Evolutionary conservation across 2,888 invertebrate species (phyloP), one percentile per base, ranked within the genome.

Genomic region (Iselma pallidipennis): DNA sequence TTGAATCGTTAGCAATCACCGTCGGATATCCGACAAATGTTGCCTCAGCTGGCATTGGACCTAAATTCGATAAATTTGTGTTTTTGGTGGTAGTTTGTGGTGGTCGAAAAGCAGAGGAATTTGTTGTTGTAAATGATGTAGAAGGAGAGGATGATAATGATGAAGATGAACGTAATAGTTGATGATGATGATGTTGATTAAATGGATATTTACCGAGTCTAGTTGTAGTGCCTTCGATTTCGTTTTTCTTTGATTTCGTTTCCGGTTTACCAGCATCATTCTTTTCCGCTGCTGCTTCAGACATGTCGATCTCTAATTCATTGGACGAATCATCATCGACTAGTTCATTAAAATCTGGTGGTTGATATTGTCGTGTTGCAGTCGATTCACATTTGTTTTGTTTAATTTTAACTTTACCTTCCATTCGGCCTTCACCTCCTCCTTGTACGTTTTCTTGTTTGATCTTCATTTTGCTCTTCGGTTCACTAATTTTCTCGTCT

Each of bases 101-200:
- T 9, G 92, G 92, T 74, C 92, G 89, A 77, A 94, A 93, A 1
- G 93, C 92, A 0, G 93, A 92, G 54, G 89, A 88, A 90, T 91
- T 9, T 73, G 74, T 2, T 63, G 57, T 61, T 65, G 63, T 58
- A 71, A 66, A 49, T 71, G 64, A 45, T 25, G 19, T 2, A 25
- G 23, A 55, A 37, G 45, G 45, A 45, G 45, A 14, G 21, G 45
- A 21, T 21, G 10, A 19, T 37, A 4, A 16, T 52, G 45, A 45
- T 21, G 21, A 21, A 21, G 45, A 45, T 23, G 29, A 21, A 19
- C 62, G 57, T 61, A 65, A 62, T 59, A 90, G 74, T 4, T 63
- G 58, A 61, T 65, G 62, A 58, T 72, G 66, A 50, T 71, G 63
- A 26, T n/a, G 3, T n/a, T 21, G 45, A 31, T 23, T 25, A 21